Evolutionary conservation across 53 echinoderm and acorn worm genomes (phyloP).

Genomic region (Temnopleurus reevesii): DNA sequence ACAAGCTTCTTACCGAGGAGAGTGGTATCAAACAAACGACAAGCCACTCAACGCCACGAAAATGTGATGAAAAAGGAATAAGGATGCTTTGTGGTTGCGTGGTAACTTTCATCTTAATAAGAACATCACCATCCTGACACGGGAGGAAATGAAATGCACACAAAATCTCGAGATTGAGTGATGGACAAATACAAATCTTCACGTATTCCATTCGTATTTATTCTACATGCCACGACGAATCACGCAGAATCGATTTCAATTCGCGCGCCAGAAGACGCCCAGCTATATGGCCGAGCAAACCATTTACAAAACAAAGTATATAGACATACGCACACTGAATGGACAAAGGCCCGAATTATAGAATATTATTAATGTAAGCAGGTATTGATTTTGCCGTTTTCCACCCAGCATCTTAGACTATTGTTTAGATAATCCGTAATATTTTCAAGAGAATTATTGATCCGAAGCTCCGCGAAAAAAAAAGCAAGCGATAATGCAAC

Average conservation of each 20-base stretch:
- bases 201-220: background rate
- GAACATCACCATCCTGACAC: background rate
- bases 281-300: background rate
- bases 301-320: background rate
- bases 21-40: background rate
- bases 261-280: background rate
- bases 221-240: background rate
- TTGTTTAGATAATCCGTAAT: no score
- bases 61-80: background rate
- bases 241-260: background rate
- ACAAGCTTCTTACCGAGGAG: background rate
- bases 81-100: background rate
- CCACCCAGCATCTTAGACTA: no score
- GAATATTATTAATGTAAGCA: no score
- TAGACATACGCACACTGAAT: no score
- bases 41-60: background rate
- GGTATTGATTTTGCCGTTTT: no score
- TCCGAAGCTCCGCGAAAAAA: no score
- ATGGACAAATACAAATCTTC: conserved; percentile 14
- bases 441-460: no score
- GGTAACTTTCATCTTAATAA: background rate
- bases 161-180: conserved; percentile 12
- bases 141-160: conserved; percentile 46
- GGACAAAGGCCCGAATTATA: no score
- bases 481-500: no score